A percentile compares a stretch with the other conserved stretches of the same genome.
These are phyloP conservation scores for Timema cristinae DNA, from an alignment of 2,888 invertebrate genomes.

Conservation along the genomic window DNA sequence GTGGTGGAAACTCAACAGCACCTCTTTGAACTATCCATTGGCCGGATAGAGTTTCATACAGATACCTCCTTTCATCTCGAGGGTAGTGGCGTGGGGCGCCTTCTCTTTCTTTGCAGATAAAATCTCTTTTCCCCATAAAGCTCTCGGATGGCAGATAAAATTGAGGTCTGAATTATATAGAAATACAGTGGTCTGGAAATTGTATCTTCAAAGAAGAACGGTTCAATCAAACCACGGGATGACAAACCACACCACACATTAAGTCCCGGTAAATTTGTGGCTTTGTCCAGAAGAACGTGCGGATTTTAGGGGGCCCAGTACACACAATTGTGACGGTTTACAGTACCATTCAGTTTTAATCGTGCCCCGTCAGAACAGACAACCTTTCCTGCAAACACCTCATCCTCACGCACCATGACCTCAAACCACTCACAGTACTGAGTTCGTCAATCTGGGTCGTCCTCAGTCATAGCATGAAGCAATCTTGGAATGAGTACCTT, in stretches of 20 bases:
- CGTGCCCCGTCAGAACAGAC: background rate
- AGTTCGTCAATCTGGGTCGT: conserved; percentile 20
- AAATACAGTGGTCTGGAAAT: too few species aligned
- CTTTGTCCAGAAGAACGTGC: conserved; percentile 21
- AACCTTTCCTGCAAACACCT: conserved; percentile 21
- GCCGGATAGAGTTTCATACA: background rate
- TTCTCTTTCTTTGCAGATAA: background rate
- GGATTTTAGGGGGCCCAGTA: conserved; percentile 36
- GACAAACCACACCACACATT: too few species aligned
- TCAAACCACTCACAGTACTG: conserved; percentile 34
- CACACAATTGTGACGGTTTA: conserved; percentile 37
- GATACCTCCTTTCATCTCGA: background rate
- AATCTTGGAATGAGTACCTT: conserved; percentile 4
- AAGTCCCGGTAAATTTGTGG: too few species aligned
- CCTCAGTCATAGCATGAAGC: background rate
- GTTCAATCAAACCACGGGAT: too few species aligned
- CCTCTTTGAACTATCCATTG: background rate
- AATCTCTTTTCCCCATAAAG: background rate
- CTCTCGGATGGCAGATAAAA: too few species aligned
- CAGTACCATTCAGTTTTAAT: conserved; percentile 20
- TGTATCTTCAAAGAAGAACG: too few species aligned
- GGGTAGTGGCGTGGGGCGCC: background rate
- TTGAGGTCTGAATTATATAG: too few species aligned
- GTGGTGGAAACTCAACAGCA: background rate
- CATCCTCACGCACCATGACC: conserved; percentile 11